Conservation (phyloP, 2,888 invertebrate species). For the Ennomos erosarius region DNA sequence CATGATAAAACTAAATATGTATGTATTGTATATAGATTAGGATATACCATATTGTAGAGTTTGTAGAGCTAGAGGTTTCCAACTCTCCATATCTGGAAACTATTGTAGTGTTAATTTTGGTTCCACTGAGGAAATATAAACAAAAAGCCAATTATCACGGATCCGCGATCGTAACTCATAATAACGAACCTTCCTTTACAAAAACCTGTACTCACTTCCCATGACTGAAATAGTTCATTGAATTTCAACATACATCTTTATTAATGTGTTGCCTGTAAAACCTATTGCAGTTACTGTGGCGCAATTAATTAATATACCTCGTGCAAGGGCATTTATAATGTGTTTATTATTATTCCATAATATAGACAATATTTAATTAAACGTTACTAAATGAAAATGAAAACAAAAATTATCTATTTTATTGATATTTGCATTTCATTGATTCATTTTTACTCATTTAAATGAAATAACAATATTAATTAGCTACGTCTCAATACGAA, state of each 20-base stretch:
- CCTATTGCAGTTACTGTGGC: constrained; percentile 2
- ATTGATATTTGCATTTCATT: neutral
- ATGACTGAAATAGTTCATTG: constrained; percentile 71
- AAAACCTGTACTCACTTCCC: constrained; percentile 77
- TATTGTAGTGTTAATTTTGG: constrained; percentile 50
- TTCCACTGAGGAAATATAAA: constrained; percentile 58
- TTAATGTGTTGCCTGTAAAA: constrained; percentile 4
- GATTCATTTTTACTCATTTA: neutral
- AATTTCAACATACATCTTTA: constrained; percentile 39
- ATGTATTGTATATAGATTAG: too few species aligned
- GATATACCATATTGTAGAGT: too few species aligned
- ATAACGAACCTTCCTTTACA: constrained; percentile 55
- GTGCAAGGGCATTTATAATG: too few species aligned
- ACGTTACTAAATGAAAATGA: neutral
- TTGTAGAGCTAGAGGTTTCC: constrained; percentile 11
- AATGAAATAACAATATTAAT: too few species aligned
- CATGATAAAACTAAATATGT: too few species aligned
- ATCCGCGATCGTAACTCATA: constrained; percentile 64
- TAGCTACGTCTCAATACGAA: too few species aligned
- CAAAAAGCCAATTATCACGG: constrained; percentile 65
- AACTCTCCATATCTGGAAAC: constrained; percentile 35
- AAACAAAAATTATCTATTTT: neutral
- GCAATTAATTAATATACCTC: neutral
- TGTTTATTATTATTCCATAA: too few species aligned
- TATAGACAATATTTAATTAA: neutral